A percentile compares a stretch with the other conserved stretches of the same genome.
Conservation (phyloP, 2,888 invertebrate genomes). For the Pristionchus japonicus region DNA sequence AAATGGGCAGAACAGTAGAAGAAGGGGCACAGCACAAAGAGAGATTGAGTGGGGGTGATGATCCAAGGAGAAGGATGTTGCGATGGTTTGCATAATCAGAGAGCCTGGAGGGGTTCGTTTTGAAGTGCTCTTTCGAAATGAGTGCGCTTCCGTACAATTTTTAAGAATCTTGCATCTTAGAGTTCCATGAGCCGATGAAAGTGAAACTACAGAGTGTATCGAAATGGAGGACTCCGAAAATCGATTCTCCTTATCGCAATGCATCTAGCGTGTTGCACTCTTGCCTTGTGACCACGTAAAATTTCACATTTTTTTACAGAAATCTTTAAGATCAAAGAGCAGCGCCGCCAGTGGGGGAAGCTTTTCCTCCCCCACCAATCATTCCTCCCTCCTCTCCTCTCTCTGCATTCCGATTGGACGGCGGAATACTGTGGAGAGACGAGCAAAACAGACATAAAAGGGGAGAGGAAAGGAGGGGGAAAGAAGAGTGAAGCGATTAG, state of each 20-base stretch:
- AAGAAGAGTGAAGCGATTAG: neutral
- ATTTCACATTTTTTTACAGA: neutral
- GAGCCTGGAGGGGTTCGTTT: neutral
- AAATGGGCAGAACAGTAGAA: neutral
- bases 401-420: constrained; percentile 40
- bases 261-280: neutral
- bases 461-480: neutral
- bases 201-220: neutral
- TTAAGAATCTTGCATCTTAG: no score
- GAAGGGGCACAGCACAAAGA: neutral
- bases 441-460: constrained; percentile 33
- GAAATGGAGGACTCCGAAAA: neutral
- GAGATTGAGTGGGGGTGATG: neutral
- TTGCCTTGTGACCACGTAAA: neutral
- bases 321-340: neutral
- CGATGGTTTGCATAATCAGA: constrained; percentile 8
- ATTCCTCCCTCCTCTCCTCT: neutral
- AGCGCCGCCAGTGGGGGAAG: neutral
- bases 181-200: neutral
- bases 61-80: constrained; percentile 9
- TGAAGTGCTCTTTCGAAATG: no score
- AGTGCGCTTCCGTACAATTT: no score
- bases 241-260: neutral
- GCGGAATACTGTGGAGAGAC: constrained; percentile 37
- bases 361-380: constrained; percentile 16